A percentile compares a stretch with the other conserved stretches of the same genome.
phyloP scores from a whole-genome alignment of 2,797 vertebrate genomes.

The Phataginus tetradactyla region DNA sequence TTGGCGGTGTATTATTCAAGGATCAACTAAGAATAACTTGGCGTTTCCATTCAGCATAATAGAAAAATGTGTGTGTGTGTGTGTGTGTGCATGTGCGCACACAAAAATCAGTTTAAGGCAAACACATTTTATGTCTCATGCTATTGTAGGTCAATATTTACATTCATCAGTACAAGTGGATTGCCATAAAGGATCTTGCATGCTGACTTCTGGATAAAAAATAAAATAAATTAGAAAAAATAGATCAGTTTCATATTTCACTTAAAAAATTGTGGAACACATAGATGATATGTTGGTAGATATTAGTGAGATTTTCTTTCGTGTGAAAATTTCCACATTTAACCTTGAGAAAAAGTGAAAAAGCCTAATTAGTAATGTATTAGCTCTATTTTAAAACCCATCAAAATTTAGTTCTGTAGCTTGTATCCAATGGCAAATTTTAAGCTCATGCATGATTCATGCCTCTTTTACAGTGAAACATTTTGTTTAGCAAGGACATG shows the following conservation, averaged over 20 bases:
- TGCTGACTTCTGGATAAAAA: conserved; percentile 30
- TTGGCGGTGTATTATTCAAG: background rate
- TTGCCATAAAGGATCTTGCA: background rate
- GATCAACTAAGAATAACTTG: background rate
- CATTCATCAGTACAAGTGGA: background rate
- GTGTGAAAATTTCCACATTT: conserved; percentile 30
- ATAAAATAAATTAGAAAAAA: conserved; percentile 9
- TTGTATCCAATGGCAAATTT: conserved; percentile 44
- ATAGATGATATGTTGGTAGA: background rate
- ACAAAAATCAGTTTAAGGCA: background rate
- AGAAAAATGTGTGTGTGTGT: background rate
- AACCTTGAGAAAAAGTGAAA: conserved; percentile 42
- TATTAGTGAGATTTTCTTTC: conserved; percentile 12
- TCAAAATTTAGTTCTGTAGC: conserved; percentile 44
- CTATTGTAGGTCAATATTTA: conserved; percentile 8
- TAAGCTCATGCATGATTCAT: conserved; percentile 23
- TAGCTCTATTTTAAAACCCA: conserved; percentile 64
- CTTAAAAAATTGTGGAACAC: conserved; percentile 20
- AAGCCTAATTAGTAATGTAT: conserved; percentile 44
- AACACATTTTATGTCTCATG: background rate
- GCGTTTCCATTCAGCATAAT: background rate
- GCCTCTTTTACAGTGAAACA: conserved; percentile 14
- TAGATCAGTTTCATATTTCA: background rate
- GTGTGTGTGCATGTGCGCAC: background rate
- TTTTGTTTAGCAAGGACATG: conserved; percentile 46